These are phyloP conservation scores for Melopsittacus undulatus DNA, from an alignment of 2,797 vertebrate genomes.

Conservation along the genomic window DNA sequence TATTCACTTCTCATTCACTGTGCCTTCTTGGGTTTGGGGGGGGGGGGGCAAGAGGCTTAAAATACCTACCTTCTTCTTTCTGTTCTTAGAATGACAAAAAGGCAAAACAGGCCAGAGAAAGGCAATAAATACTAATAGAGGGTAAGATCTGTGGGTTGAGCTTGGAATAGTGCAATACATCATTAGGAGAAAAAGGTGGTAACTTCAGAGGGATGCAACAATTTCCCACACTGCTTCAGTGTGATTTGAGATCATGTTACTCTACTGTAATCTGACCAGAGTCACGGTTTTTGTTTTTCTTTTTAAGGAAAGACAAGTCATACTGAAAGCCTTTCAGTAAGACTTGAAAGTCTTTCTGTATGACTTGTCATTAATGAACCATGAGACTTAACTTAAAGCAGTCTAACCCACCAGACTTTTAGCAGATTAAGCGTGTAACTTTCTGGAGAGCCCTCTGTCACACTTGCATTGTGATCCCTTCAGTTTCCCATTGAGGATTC, in stretches of 20 bases:
- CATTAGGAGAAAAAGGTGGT: not conserved
- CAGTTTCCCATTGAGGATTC: not conserved
- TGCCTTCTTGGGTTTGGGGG: not conserved
- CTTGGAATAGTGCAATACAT: not conserved
- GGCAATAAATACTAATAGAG: not conserved
- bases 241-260: not conserved
- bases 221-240: not conserved
- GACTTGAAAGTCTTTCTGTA: not conserved
- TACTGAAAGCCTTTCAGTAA: not conserved
- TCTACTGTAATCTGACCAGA: not conserved
- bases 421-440: not conserved
- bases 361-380: not conserved
- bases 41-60: not conserved
- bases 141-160: not conserved
- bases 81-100: not conserved
- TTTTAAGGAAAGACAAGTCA: not conserved
- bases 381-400: not conserved
- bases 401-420: not conserved
- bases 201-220: not conserved
- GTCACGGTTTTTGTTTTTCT: not conserved
- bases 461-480: not conserved
- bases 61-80: not conserved
- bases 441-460: not conserved
- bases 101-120: not conserved
- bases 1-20: not conserved